Evolutionary conservation across 2,113 vertebrate genomes (phyloP).

Genomic region (Micronisus gabar): DNA sequence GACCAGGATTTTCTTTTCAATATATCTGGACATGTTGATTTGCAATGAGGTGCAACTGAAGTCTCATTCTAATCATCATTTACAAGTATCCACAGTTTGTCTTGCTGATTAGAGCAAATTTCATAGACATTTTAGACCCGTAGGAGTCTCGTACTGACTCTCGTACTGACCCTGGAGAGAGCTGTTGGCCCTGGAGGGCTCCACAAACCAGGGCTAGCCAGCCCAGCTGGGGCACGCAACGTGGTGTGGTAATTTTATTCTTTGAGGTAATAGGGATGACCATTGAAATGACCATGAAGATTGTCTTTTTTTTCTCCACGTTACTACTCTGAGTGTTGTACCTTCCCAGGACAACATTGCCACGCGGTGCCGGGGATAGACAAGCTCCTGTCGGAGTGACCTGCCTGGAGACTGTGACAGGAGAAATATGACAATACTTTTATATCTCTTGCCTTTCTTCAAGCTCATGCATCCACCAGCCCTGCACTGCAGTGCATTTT

Average conservation of each 20-base stretch:
- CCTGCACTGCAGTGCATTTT: not conserved
- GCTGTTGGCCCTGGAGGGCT: not conserved
- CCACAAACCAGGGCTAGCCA: not conserved
- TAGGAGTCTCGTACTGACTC: not conserved
- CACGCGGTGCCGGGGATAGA: not conserved
- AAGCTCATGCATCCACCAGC: not conserved
- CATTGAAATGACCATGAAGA: not conserved
- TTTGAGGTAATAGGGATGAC: not conserved
- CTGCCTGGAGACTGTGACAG: not conserved
- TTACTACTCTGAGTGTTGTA: not conserved
- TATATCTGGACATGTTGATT: not conserved
- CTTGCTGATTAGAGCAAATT: not conserved
- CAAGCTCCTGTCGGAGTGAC: not conserved
- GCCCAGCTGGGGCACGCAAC: not conserved
- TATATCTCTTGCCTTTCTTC: not conserved
- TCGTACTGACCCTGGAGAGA: fast-evolving
- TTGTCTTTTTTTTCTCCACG: not conserved
- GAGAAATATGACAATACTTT: not conserved
- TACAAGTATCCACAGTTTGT: not conserved
- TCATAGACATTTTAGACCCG: not conserved
- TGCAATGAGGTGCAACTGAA: not conserved
- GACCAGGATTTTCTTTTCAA: not conserved
- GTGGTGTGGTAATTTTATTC: not conserved
- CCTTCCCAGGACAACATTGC: not conserved
- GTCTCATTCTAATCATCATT: not conserved